These are phyloP conservation scores for Sebastolobus alascanus DNA, from an alignment of 2,797 vertebrate species.

Conservation along the genomic window DNA sequence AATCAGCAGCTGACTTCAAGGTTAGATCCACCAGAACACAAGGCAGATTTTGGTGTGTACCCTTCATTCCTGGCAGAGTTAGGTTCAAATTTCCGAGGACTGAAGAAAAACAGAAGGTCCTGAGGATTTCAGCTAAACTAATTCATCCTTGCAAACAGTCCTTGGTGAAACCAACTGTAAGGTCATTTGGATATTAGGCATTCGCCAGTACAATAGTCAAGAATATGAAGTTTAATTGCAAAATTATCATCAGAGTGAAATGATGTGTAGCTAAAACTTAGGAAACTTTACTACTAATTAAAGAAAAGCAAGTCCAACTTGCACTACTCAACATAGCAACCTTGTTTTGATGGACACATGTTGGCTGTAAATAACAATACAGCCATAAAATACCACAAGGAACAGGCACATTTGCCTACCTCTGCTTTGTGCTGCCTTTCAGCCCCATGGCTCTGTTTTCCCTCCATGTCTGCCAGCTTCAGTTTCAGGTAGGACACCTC, in stretches of 20 bases:
- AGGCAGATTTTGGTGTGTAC: conserved; percentile 58
- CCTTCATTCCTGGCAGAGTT: conserved; percentile 55
- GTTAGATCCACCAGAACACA: conserved; percentile 46
- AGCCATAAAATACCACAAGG: background rate
- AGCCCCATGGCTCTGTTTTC: conserved; percentile 89
- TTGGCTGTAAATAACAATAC: conserved; percentile 1
- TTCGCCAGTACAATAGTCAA: background rate
- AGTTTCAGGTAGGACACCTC: conserved; percentile 96
- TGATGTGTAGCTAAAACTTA: background rate
- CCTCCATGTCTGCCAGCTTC: conserved; percentile 95
- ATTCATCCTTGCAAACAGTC: conserved; percentile 21
- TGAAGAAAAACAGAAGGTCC: conserved; percentile 37
- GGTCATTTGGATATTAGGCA: background rate
- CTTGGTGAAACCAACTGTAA: conserved; percentile 7
- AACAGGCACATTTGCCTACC: conserved; percentile 77
- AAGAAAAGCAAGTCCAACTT: conserved; percentile 11
- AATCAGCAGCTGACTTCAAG: conserved; percentile 69
- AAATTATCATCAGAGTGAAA: background rate
- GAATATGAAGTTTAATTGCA: background rate
- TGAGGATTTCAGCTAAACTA: conserved; percentile 34
- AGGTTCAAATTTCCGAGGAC: conserved; percentile 45
- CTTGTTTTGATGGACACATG: background rate
- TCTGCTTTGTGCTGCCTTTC: conserved; percentile 97
- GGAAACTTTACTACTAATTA: background rate
- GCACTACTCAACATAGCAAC: background rate